Conservation (phyloP, 1,140 invertebrate species). For the Leptoteleia sp. region DNA sequence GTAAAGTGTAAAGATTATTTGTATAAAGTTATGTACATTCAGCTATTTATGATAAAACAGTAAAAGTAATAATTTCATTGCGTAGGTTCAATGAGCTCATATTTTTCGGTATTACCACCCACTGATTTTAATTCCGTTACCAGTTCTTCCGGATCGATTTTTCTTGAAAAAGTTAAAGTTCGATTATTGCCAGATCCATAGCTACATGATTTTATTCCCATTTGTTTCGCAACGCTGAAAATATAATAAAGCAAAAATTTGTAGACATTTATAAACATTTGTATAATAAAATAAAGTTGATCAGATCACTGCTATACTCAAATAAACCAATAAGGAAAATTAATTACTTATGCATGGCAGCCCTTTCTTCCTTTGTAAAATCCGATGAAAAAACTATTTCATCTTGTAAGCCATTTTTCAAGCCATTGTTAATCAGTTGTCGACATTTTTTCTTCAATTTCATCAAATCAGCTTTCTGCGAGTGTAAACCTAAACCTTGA, state of each 20-base stretch:
- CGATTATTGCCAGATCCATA: constrained; percentile 71
- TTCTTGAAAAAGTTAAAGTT: constrained; percentile 72
- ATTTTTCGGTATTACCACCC: constrained; percentile 74
- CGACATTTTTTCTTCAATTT: constrained; percentile 75
- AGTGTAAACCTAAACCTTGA: constrained; percentile 74
- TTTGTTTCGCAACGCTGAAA: constrained; percentile 71
- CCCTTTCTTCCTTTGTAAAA: constrained; percentile 87
- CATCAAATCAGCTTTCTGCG: constrained; percentile 69
- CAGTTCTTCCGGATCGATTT: constrained; percentile 70
- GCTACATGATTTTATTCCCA: constrained; percentile 77
- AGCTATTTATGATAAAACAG: too few species aligned
- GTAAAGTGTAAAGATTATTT: too few species aligned
- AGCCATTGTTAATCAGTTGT: constrained; percentile 78
- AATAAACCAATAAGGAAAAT: too few species aligned
- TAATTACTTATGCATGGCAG: constrained; percentile 84
- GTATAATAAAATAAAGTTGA: constrained; percentile 16
- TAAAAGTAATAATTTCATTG: too few species aligned
- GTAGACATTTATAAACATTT: not conserved
- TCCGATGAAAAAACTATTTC: constrained; percentile 86
- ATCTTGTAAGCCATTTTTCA: constrained; percentile 80
- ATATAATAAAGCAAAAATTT: constrained; percentile 14
- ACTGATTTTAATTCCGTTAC: constrained; percentile 70
- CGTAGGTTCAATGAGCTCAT: constrained; percentile 73
- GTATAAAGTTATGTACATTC: too few species aligned
- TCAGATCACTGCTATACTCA: too few species aligned